Base-by-base conservation (phyloP, 2,797 vertebrate genomes). In the Melanotaenia nigrans region DNA sequence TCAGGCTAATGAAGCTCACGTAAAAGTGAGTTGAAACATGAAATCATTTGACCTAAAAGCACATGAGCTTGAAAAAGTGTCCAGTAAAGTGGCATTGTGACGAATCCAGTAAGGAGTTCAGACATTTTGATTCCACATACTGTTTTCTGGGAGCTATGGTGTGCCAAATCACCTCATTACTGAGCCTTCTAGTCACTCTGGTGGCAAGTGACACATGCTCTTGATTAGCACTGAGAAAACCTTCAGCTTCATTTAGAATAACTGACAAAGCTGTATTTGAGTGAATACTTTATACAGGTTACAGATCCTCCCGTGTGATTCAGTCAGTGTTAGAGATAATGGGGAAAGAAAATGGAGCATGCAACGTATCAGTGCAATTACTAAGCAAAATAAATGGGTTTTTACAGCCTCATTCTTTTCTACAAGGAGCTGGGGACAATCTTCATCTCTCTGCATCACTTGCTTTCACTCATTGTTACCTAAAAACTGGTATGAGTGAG, bases 131-230 rank as follows among this genome's bases (percentile, higher is more conserved):
- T 35, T 82, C 67, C 59, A 51, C 77, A 71, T 58, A 33, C 63
- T 35, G 64, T 65, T 86, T 83, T 81, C 65, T 51, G 63, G 28
- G 38, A 66, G 64, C 68, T 54, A 56, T 33, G 14, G 14, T 59
- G 62, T 79, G 78, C 79, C 79, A 86, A 84, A 84, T 71, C 79
- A 79, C 38, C 57, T 82, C 71, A 74, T 69, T 57, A 38, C 10
- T 35, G 49, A 82, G 80, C 35, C 68, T 82, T 64, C 45, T 56
- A 61, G 45, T 71, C 61, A 68, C 60, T 59, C 66, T 59, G 45
- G 36, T 60, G 72, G 71, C 65, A 71, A 80, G 55, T 68, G 78
- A 86, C 77, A 85, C 64, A 77, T 77, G 77, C 53, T 78, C 25
- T 64, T 82, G 66, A 82, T 87, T 79, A 83, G 62, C 59, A 64